Percentiles rank a stretch among this genome's conserved stretches.
Evolutionary conservation across 2,888 invertebrate genomes (phyloP).

Genomic region (Caenorhabditis doughertyi): DNA sequence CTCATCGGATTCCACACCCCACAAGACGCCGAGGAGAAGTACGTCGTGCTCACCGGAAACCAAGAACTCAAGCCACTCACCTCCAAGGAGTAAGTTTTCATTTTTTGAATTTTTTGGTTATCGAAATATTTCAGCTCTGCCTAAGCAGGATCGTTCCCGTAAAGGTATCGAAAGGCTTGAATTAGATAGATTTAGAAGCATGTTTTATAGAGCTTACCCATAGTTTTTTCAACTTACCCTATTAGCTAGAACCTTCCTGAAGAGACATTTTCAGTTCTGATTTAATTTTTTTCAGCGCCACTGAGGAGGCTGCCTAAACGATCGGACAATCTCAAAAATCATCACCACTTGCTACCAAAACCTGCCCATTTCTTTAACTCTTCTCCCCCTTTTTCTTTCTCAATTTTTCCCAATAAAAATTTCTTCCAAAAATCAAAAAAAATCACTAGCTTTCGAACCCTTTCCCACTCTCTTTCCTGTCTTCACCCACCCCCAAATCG

Average conservation of each 20-base stretch:
- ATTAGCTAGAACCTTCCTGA: too few species aligned
- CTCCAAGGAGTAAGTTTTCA: slow-evolving; percentile 72
- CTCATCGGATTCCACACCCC: slow-evolving; percentile 85
- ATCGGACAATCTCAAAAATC: neutral
- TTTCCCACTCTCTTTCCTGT: too few species aligned
- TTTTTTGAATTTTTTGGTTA: neutral
- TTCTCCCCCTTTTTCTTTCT: slow-evolving; percentile 20
- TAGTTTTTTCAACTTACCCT: neutral
- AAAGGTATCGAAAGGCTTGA: neutral
- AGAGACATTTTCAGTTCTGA: too few species aligned
- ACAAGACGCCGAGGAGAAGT: slow-evolving; percentile 75
- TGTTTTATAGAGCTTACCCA: slow-evolving; percentile 2
- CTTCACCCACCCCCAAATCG: too few species aligned
- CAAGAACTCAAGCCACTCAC: slow-evolving; percentile 76
- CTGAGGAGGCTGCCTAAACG: slow-evolving; percentile 58
- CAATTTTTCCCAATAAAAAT: neutral
- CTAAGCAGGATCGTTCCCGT: slow-evolving; percentile 22
- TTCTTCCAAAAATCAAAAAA: slow-evolving; percentile 2
- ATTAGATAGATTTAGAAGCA: slow-evolving; percentile 9
- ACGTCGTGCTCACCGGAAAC: slow-evolving; percentile 75
- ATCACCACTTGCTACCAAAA: slow-evolving; percentile 34
- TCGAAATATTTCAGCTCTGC: slow-evolving; percentile 46
- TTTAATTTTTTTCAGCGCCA: slow-evolving; percentile 48
- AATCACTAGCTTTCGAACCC: slow-evolving; percentile 42
- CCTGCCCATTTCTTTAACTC: slow-evolving; percentile 17